Percentiles rank a stretch among this genome's conserved stretches.
phyloP scores from a whole-genome alignment of 2,797 vertebrate genomes.

The Nothura maculosa region DNA sequence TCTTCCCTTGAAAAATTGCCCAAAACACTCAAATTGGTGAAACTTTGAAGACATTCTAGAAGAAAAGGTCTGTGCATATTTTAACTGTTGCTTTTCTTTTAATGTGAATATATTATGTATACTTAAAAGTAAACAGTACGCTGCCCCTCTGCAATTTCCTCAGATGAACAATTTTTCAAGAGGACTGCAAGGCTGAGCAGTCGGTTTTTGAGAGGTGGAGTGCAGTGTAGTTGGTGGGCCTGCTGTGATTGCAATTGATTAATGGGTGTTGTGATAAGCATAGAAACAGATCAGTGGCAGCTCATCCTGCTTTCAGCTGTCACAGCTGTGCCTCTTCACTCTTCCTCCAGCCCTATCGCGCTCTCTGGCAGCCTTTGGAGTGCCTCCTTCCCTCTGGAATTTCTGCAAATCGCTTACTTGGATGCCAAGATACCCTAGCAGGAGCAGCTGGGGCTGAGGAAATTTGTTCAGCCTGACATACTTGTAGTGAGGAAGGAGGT shows the following conservation, averaged over 20 bases:
- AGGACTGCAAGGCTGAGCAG: constrained; percentile 64
- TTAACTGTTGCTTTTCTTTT: neutral
- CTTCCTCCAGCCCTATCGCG: constrained; percentile 58
- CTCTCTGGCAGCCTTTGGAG: constrained; percentile 67
- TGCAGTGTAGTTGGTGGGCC: constrained; percentile 63
- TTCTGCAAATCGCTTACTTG: constrained; percentile 74
- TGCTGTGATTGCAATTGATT: constrained; percentile 76
- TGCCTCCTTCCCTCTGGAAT: constrained; percentile 76
- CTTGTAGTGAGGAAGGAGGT: constrained; percentile 48
- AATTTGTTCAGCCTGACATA: constrained; percentile 34
- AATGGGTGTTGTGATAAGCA: constrained; percentile 77
- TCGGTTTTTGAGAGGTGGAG: constrained; percentile 64
- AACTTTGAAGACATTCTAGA: neutral
- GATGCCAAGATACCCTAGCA: constrained; percentile 65
- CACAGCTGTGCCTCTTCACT: constrained; percentile 78
- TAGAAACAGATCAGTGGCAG: constrained; percentile 72
- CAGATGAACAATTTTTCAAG: constrained; percentile 53
- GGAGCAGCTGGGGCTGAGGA: constrained; percentile 72
- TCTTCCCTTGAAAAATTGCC: neutral
- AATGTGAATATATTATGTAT: neutral
- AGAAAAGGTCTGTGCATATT: neutral
- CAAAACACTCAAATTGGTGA: neutral
- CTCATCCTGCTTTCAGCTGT: constrained; percentile 79
- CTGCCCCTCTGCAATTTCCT: constrained; percentile 4
- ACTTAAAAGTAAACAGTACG: neutral